Percentiles rank a stretch among this genome's conserved stretches.
phyloP scores from a whole-genome alignment of 2,113 vertebrate species.

The Hydrochoerus hydrochaeris region DNA sequence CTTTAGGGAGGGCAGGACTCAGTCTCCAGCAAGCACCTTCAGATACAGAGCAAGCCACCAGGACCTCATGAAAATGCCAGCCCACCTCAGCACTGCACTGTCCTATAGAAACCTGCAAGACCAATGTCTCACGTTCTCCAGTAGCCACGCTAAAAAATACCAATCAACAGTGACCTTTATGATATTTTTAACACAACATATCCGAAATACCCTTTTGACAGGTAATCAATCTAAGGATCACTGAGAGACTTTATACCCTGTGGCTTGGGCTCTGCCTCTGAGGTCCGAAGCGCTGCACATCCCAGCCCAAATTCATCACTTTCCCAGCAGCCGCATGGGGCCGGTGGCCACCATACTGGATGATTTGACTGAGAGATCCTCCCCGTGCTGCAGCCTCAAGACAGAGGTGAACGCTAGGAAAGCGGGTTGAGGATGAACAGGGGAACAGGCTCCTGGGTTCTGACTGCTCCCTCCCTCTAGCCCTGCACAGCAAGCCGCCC shows the following conservation, averaged over 20 bases:
- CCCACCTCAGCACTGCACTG: background rate
- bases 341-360: rapidly evolving
- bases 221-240: background rate
- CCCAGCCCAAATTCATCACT: background rate
- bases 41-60: background rate
- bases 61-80: rapidly evolving
- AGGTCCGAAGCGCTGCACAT: rapidly evolving
- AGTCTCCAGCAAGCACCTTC: background rate
- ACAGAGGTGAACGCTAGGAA: background rate
- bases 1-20: background rate
- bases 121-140: background rate
- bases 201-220: background rate
- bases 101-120: too few species aligned
- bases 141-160: background rate
- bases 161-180: background rate
- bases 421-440: too few species aligned
- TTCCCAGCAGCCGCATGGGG: background rate
- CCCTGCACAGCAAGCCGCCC: background rate
- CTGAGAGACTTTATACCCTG: background rate
- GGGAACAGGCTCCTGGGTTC: background rate
- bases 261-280: rapidly evolving
- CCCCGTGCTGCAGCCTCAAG: rapidly evolving
- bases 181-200: background rate
- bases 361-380: rapidly evolving
- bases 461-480: background rate